Percentiles rank a stretch among this genome's conserved stretches.
Evolutionary conservation across 2,888 invertebrate species (phyloP).

Genomic region (Eumerus sabulonum): DNA sequence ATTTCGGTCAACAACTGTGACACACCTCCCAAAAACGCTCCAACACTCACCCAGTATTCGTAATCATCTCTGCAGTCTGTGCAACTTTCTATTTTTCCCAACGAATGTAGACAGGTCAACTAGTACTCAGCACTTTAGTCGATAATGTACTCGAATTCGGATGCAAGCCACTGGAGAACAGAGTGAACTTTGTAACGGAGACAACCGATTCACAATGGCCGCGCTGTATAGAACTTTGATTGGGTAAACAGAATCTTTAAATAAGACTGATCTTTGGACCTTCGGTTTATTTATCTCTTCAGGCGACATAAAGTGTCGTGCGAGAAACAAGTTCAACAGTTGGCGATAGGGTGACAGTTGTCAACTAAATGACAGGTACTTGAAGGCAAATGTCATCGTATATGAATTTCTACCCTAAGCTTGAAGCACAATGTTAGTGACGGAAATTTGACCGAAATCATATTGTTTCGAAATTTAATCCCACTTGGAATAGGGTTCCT

Average conservation of each 20-base stretch:
- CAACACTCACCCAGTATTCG: constrained; percentile 59
- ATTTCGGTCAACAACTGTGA: constrained; percentile 18
- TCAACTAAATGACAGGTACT: not conserved
- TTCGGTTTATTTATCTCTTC: not conserved
- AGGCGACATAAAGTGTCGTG: constrained; percentile 17
- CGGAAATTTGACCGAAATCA: no score
- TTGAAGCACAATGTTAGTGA: no score
- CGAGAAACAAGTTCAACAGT: not conserved
- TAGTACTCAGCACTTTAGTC: no score
- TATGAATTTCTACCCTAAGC: no score
- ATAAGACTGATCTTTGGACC: constrained; percentile 55
- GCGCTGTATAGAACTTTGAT: no score
- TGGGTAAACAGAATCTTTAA: no score
- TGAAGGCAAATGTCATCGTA: constrained; percentile 3
- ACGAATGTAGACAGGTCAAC: no score
- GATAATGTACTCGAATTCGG: no score
- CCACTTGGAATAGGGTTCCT: no score
- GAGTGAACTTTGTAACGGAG: constrained; percentile 20
- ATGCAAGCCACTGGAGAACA: not conserved
- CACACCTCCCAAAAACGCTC: not conserved
- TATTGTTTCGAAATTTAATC: no score
- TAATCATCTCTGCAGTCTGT: constrained; percentile 14
- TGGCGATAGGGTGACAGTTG: not conserved
- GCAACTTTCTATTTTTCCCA: constrained; percentile 21
- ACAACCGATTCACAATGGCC: not conserved